phyloP scores from a whole-genome alignment of 2,888 invertebrate genomes.

The Seira musarum region DNA sequence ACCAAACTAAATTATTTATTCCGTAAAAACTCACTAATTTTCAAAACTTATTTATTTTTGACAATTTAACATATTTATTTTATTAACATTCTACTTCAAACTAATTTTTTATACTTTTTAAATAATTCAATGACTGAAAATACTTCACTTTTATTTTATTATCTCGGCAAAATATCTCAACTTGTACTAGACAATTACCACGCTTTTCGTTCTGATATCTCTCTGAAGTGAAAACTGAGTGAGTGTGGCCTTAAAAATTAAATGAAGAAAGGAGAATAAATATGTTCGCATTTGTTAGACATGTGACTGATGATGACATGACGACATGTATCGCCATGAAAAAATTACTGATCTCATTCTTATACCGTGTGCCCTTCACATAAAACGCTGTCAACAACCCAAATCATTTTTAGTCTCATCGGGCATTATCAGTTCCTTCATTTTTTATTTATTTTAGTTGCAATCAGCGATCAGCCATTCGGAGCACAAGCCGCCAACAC shows the following conservation, averaged over 20 bases:
- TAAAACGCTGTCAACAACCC: neutral
- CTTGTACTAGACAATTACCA: neutral
- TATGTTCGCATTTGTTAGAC: too few relatives aligned
- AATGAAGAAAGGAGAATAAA: too few relatives aligned
- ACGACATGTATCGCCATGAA: too few relatives aligned
- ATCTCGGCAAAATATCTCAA: conserved; percentile 66
- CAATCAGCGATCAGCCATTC: conserved; percentile 90
- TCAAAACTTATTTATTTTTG: neutral
- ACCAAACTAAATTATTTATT: neutral
- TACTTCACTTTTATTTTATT: conserved; percentile 2
- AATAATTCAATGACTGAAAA: neutral
- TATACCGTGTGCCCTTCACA: too few relatives aligned
- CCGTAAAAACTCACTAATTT: conserved; percentile 2
- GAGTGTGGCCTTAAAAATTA: neutral
- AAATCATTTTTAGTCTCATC: neutral
- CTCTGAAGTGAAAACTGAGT: conserved; percentile 7
- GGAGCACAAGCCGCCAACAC: conserved; percentile 78
- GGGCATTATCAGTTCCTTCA: conserved; percentile 18
- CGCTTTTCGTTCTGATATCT: neutral
- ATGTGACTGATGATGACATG: too few relatives aligned
- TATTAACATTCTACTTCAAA: neutral
- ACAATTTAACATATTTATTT: conserved; percentile 1
- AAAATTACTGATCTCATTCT: too few relatives aligned
- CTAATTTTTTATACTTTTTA: neutral
- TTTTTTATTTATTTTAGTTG: conserved; percentile 72